phyloP scores from a whole-genome alignment of 2,113 vertebrate genomes.

The Callithrix jacchus region DNA sequence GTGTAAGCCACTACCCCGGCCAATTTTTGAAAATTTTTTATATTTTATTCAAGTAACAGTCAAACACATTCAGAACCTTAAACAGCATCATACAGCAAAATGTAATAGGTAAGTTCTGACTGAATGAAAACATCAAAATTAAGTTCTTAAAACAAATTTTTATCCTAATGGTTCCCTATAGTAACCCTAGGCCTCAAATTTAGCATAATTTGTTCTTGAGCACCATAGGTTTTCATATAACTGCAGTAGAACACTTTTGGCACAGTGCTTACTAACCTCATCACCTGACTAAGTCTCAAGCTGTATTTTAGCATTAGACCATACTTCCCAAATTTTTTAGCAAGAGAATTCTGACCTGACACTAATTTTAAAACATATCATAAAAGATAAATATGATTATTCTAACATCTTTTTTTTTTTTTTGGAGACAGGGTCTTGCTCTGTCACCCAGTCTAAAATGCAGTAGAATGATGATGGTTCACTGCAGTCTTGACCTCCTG shows the following conservation, averaged over 20 bases:
- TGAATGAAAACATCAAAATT: background rate
- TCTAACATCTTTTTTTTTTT: background rate
- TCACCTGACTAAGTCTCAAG: background rate
- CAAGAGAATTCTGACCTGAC: background rate
- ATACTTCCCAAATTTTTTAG: background rate
- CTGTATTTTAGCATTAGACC: background rate
- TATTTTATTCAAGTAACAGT: background rate
- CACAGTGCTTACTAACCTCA: background rate
- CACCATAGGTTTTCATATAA: background rate
- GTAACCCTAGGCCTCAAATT: background rate
- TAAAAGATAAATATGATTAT: background rate
- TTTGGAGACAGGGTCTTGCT: no score
- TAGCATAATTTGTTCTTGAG: background rate
- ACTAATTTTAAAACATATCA: background rate
- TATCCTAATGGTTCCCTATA: background rate
- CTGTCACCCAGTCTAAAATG: no score
- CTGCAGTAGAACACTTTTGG: background rate
- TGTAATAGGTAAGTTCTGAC: background rate
- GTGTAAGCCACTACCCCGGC: background rate
- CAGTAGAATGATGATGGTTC: no score
- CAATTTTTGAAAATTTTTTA: background rate
- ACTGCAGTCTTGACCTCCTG: no score
- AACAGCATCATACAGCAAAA: background rate
- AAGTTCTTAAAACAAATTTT: background rate
- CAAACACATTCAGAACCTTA: background rate